These are phyloP conservation scores for Drosophila subpulchrella DNA, from an alignment of 1,140 invertebrate genomes.

Conservation along the genomic window DNA sequence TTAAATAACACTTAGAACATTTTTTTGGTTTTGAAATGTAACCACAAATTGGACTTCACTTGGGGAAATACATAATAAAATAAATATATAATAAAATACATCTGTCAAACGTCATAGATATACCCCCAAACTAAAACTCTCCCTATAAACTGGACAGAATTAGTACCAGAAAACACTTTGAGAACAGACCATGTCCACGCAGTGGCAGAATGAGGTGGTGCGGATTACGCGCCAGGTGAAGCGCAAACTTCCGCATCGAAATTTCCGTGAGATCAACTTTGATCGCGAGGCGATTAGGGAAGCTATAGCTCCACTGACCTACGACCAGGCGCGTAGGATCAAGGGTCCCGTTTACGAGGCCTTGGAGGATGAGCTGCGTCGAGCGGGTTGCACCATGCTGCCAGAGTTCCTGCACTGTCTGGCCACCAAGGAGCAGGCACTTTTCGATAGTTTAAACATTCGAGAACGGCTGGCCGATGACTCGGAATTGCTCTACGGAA, in stretches of 20 bases:
- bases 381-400: slow-evolving; percentile 52
- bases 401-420: slow-evolving; percentile 63
- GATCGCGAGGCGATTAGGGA: slow-evolving; percentile 52
- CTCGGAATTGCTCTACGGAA: slow-evolving; percentile 39
- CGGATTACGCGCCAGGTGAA: slow-evolving; percentile 49
- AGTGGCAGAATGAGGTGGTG: slow-evolving; percentile 45
- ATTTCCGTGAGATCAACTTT: slow-evolving; percentile 66
- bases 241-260: slow-evolving; percentile 58
- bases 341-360: slow-evolving; percentile 58
- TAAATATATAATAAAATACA: not conserved
- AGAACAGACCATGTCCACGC: slow-evolving; percentile 5
- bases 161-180: no score
- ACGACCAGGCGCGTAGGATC: slow-evolving; percentile 41
- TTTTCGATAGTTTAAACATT: slow-evolving; percentile 61
- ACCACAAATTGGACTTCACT: no score
- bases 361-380: slow-evolving; percentile 57
- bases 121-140: not conserved
- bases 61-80: no score
- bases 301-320: slow-evolving; percentile 33
- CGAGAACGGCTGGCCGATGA: slow-evolving; percentile 57
- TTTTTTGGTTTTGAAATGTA: no score
- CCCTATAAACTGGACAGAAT: not conserved
- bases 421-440: slow-evolving; percentile 59
- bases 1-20: no score
- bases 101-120: not conserved